Evolutionary conservation across 2,888 invertebrate species (phyloP), one percentile per base, ranked within the genome.

Genomic region (Drosophila algonquin): DNA sequence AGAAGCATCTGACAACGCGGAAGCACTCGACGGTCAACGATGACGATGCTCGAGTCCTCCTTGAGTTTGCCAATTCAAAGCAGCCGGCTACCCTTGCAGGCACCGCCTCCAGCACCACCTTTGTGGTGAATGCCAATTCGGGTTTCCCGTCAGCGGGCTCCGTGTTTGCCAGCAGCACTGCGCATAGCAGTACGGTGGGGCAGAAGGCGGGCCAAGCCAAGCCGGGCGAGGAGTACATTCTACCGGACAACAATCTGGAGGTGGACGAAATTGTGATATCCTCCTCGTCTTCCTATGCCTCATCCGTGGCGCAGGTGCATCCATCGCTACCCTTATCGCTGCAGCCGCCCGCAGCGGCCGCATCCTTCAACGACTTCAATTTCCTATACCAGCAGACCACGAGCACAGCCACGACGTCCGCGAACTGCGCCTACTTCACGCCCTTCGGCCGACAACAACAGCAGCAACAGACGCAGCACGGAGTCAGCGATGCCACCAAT

Each of bases 21-120:
- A 77, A 85, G 7, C 79, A 78, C 56, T 74, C 87, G 8, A 40
- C 73, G 2, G 81, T 74, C 16, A 86, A 86, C 40, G 90, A 87
- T 48, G 91, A 90, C 16, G 91, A 91, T 73, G 91, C 91, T 0
- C 86, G 90, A 1, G 91, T 91, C 0, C 60, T 90, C 32, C 78
- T 91, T 3, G 91, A 90, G 60, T 90, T 91, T 75, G 91, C 90
- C 18, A 89, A 89, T 51, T 90, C 90, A 0, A 90, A 89, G 64
- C 89, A 90, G 58, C 64, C 53, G 51, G 71, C 74, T 35, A 68
- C 71, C 5, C 21, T 67, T 45, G 63, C 72, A 0, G 63, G 79
- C 9, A 67, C 57, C n/a, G 68, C 70, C 32, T 69, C 71, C 27
- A 75, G 69, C 45, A 81, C 87, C 0, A 84, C 89, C 9, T 89